phyloP scores from a whole-genome alignment of 2,113 vertebrate genomes.

The Alethe castanea region DNA sequence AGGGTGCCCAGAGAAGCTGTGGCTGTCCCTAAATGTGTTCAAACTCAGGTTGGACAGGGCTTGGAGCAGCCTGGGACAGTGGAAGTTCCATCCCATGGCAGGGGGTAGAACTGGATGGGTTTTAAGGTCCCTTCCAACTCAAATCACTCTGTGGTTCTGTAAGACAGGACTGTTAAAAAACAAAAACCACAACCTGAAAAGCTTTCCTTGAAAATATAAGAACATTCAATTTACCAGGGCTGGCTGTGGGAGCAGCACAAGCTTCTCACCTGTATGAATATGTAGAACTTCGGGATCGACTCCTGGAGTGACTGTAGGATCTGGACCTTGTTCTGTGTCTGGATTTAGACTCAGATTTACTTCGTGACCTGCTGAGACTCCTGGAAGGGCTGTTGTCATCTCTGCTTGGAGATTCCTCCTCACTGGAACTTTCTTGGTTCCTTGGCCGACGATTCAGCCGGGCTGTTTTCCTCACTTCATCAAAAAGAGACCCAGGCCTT shows the following conservation, averaged over 20 bases:
- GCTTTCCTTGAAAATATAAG: fast-evolving
- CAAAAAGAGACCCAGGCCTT: constrained; percentile 93
- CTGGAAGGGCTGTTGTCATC: constrained; percentile 74
- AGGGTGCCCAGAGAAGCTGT: background rate
- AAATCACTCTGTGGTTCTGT: background rate
- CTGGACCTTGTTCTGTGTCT: constrained; percentile 79
- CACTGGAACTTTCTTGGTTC: constrained; percentile 93
- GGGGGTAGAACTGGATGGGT: fast-evolving
- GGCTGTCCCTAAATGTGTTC: background rate
- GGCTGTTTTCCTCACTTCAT: constrained; percentile 94
- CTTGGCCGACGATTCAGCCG: constrained; percentile 91
- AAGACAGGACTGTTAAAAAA: background rate
- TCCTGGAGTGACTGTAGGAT: constrained; percentile 88
- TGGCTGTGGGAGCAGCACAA: background rate
- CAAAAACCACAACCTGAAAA: fast-evolving
- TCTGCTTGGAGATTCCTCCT: constrained; percentile 81
- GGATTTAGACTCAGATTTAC: constrained; percentile 84
- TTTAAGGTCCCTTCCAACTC: background rate
- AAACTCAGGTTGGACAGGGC: fast-evolving
- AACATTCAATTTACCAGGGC: fast-evolving
- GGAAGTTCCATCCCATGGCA: background rate
- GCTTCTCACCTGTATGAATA: constrained; percentile 84
- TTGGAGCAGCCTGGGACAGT: background rate
- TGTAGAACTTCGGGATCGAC: constrained; percentile 83
- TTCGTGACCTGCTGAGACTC: constrained; percentile 77